These are phyloP conservation scores for Eurystomus glaucurus DNA, from an alignment of 2,797 vertebrate species.

Conservation along the genomic window DNA sequence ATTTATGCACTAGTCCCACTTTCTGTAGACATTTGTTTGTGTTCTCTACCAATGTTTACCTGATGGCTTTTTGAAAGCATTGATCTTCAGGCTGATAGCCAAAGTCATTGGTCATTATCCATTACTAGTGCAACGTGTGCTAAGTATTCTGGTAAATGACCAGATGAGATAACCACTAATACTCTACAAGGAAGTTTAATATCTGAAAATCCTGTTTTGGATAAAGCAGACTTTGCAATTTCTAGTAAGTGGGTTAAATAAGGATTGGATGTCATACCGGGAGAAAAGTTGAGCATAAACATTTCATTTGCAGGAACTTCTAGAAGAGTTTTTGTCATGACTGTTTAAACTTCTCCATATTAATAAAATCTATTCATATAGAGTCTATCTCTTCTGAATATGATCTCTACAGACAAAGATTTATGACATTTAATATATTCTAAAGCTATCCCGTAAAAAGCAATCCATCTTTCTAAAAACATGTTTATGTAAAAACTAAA, in stretches of 20 bases:
- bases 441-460: conserved; percentile 35
- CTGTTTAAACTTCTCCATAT: background rate
- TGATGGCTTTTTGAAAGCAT: background rate
- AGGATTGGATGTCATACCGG: background rate
- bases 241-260: background rate
- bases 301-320: background rate
- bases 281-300: background rate
- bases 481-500: conserved; percentile 61
- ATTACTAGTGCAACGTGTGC: background rate
- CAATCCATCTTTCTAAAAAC: conserved; percentile 58
- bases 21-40: background rate
- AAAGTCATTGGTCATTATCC: background rate
- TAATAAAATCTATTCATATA: conserved; percentile 49
- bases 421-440: conserved; percentile 74
- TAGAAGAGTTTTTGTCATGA: background rate
- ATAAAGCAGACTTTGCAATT: background rate
- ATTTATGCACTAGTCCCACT: background rate
- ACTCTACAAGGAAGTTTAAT: background rate
- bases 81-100: background rate
- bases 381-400: background rate
- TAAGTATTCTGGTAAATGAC: background rate
- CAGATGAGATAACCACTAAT: background rate
- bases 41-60: background rate
- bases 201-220: background rate
- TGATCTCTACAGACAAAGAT: conserved; percentile 56